Evolutionary conservation across 1,140 invertebrate species (phyloP).

Genomic region (Papilio dardanus): DNA sequence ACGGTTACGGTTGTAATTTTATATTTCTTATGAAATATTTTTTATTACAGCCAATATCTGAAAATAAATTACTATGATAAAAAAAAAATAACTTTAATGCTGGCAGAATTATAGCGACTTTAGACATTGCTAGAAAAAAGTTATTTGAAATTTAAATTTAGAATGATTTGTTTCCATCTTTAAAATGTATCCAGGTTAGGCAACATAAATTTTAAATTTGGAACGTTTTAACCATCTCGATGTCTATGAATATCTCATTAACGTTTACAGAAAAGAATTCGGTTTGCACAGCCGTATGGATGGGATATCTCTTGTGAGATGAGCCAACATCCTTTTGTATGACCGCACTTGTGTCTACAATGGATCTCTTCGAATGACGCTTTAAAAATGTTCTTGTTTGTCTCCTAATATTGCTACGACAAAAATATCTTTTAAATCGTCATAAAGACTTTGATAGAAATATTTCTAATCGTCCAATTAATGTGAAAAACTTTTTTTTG

Average conservation of each 20-base stretch:
- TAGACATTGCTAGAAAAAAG: background rate
- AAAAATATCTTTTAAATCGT: background rate
- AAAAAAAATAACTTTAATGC: background rate
- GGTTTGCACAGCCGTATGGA: conserved; percentile 58
- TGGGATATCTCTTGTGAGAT: conserved; percentile 58
- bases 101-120: background rate
- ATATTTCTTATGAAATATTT: conserved; percentile 1
- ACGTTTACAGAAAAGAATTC: conserved; percentile 54
- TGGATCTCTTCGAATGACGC: conserved; percentile 46
- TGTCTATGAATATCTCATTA: conserved; percentile 22
- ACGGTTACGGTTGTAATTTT: background rate
- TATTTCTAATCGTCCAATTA: no score
- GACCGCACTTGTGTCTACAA: conserved; percentile 61
- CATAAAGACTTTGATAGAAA: background rate
- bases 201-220: conserved; percentile 7
- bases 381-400: conserved; percentile 22
- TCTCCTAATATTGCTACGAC: background rate
- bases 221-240: background rate
- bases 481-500: no score
- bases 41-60: background rate
- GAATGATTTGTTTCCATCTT: background rate
- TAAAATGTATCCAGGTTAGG: background rate
- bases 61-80: background rate
- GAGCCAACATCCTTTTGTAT: conserved; percentile 62
- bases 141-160: background rate